Evolutionary conservation across 2,888 invertebrate genomes (phyloP).

Genomic region (Eupithecia centaureata): DNA sequence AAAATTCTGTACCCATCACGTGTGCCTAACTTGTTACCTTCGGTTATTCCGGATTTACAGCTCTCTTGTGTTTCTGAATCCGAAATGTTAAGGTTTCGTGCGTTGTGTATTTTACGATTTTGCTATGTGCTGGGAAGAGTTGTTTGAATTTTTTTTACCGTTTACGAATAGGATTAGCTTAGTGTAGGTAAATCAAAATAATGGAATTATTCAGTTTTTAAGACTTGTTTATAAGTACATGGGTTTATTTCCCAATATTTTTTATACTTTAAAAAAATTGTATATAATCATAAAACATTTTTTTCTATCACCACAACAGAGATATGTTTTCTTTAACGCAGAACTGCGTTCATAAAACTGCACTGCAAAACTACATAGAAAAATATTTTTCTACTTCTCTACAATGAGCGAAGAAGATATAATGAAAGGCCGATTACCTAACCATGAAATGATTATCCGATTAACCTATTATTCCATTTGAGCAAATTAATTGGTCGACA

Average conservation of each 20-base stretch:
- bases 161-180: not conserved
- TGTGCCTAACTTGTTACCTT: constrained; percentile 23
- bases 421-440: not conserved
- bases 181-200: too few relatives aligned
- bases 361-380: not conserved
- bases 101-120: constrained; percentile 4
- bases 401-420: not conserved
- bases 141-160: not conserved
- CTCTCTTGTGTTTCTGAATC: constrained; percentile 21
- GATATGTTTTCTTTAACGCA: too few relatives aligned
- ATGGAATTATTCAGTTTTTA: too few relatives aligned
- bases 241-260: too few relatives aligned
- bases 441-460: not conserved
- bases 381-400: not conserved
- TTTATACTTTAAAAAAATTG: too few relatives aligned
- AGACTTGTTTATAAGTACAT: too few relatives aligned
- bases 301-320: too few relatives aligned
- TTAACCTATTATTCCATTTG: not conserved
- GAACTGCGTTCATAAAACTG: too few relatives aligned
- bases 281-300: too few relatives aligned
- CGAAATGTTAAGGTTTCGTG: constrained; percentile 1
- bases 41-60: constrained; percentile 21
- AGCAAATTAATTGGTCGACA: constrained; percentile 1
- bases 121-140: not conserved
- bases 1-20: constrained; percentile 22